Percentiles rank a stretch among this genome's conserved stretches.
phyloP scores from a whole-genome alignment of 2,888 invertebrate genomes.

The Mechanitis mazaeus region DNA sequence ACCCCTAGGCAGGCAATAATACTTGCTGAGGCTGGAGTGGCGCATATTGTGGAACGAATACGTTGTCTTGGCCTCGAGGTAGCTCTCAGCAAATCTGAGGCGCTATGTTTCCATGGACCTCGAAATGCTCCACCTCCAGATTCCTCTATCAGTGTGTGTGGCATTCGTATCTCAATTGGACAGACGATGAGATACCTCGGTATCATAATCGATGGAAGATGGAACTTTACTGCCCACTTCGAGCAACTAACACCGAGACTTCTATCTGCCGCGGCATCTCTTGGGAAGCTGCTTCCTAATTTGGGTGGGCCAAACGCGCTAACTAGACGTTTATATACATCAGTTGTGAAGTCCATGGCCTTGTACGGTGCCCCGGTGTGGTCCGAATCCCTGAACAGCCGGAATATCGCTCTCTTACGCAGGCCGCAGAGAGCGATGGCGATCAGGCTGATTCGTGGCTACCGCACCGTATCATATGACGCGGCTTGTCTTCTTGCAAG shows the following conservation, averaged over 20 bases:
- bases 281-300: constrained; percentile 20
- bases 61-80: constrained; percentile 5
- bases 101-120: constrained; percentile 20
- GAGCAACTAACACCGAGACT: constrained; percentile 13
- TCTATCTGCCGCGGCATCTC: constrained; percentile 14
- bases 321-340: constrained; percentile 10
- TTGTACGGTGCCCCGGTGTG: constrained; percentile 15
- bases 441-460: constrained; percentile 13
- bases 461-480: neutral
- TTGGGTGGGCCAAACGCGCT: constrained; percentile 15
- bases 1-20: neutral
- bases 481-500: neutral
- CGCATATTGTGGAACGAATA: neutral
- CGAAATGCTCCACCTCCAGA: constrained; percentile 11
- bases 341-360: constrained; percentile 10
- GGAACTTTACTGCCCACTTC: constrained; percentile 21
- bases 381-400: neutral
- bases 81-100: constrained; percentile 7
- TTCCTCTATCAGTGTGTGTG: constrained; percentile 12
- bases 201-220: constrained; percentile 19
- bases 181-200: constrained; percentile 18
- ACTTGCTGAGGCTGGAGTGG: neutral
- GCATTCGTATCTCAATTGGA: constrained; percentile 7
- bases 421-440: constrained; percentile 5
- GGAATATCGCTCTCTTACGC: neutral